Percentiles rank a stretch among this genome's conserved stretches.
Conservation (phyloP, 2,888 invertebrate species). For the Lydus trimaculatus region DNA sequence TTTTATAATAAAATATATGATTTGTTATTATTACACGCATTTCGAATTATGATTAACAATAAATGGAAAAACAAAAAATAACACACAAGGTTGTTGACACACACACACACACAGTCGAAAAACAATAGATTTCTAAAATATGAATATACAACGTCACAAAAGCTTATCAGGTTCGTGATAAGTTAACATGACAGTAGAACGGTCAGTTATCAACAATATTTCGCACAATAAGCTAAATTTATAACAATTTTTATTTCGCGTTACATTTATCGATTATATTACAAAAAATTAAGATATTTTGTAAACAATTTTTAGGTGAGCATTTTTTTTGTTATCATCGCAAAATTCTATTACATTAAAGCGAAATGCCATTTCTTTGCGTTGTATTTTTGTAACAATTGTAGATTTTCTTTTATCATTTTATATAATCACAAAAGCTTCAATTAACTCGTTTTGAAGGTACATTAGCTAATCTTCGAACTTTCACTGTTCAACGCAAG, state of each 20-base stretch:
- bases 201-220: constrained; percentile 24
- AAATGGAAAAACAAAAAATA: not conserved
- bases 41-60: no score
- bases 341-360: not conserved
- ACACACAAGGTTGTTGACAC: not conserved
- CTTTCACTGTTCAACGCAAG: constrained; percentile 44
- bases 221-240: not conserved
- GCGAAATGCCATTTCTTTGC: no score
- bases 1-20: constrained; percentile 17
- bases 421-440: no score
- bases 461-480: constrained; percentile 45
- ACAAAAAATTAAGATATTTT: not conserved
- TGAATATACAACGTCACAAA: constrained; percentile 18
- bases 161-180: constrained; percentile 23
- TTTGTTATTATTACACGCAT: constrained; percentile 12
- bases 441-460: no score
- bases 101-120: no score
- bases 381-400: no score
- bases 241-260: not conserved
- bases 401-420: not conserved
- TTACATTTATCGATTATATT: not conserved
- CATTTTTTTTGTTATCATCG: not conserved
- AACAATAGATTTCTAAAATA: not conserved
- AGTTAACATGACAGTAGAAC: constrained; percentile 23
- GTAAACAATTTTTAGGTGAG: no score